phyloP scores from a whole-genome alignment of 2,113 vertebrate species.

The Apteryx mantelli region DNA sequence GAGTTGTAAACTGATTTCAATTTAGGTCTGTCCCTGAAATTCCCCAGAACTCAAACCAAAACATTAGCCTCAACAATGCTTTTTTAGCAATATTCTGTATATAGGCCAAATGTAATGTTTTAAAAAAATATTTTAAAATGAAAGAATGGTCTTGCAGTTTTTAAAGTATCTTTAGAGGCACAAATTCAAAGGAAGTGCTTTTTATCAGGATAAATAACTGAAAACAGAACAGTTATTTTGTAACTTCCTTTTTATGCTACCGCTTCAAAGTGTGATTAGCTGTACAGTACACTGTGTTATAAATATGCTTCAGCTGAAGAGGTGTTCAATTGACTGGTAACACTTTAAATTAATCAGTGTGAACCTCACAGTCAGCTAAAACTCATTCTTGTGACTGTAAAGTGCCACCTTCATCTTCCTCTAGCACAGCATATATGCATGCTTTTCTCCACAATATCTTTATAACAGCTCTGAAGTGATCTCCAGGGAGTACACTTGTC shows the following conservation, averaged over 20 bases:
- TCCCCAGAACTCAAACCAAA: not conserved
- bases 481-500: not conserved
- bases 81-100: not conserved
- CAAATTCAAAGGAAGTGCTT: not conserved
- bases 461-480: conserved; percentile 16
- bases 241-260: not conserved
- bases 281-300: not conserved
- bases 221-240: not conserved
- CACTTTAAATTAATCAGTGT: conserved; percentile 21
- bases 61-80: not conserved
- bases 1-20: not conserved
- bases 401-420: conserved; percentile 16
- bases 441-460: not conserved
- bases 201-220: not conserved
- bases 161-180: not conserved
- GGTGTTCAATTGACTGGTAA: conserved; percentile 33
- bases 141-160: not conserved
- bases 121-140: not conserved
- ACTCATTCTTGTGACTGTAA: not conserved
- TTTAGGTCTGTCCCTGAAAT: not conserved
- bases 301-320: conserved; percentile 12
- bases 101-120: not conserved
- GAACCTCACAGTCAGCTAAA: conserved; percentile 10
- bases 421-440: not conserved
- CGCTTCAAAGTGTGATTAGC: not conserved